A percentile compares a stretch with the other conserved stretches of the same genome.
Evolutionary conservation across 92 coral and sea anemone species (phyloP).

Genomic region (Parazoanthus darwini): DNA sequence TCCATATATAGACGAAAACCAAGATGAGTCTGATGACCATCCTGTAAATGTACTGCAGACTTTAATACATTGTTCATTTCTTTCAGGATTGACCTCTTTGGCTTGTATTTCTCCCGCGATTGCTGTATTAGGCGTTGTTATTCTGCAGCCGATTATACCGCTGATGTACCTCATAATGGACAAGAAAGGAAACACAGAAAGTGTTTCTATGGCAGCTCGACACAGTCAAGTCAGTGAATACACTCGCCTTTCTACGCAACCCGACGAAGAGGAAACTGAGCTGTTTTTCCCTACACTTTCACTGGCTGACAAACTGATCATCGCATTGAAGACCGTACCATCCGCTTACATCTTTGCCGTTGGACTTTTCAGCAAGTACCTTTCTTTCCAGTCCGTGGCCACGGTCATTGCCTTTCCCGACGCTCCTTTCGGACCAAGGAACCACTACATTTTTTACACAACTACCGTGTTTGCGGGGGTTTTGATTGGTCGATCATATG

Average conservation of each 20-base stretch:
- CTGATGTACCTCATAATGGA: constrained; percentile 4
- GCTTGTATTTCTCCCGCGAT: not conserved
- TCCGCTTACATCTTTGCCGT: not conserved
- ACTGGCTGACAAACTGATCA: not conserved
- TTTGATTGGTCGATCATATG: no score
- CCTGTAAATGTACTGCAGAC: no score
- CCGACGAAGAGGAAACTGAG: not conserved
- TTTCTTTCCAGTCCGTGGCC: no score
- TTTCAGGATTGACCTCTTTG: not conserved
- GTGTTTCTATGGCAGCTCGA: not conserved
- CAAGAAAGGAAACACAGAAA: not conserved
- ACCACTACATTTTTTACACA: no score
- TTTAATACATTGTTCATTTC: no score
- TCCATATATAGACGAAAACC: no score
- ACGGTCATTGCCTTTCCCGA: no score
- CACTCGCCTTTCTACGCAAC: not conserved
- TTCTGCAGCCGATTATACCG: not conserved
- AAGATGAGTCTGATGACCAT: no score
- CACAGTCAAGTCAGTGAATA: not conserved
- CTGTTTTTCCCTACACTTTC: not conserved
- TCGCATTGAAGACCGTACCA: not conserved
- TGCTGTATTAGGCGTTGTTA: not conserved
- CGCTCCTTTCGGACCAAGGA: no score
- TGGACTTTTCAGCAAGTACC: not conserved
- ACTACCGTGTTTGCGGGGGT: no score